A percentile compares a stretch with the other conserved stretches of the same genome.
Evolutionary conservation across 2,797 vertebrate genomes (phyloP).

Genomic region (Enoplosus armatus): DNA sequence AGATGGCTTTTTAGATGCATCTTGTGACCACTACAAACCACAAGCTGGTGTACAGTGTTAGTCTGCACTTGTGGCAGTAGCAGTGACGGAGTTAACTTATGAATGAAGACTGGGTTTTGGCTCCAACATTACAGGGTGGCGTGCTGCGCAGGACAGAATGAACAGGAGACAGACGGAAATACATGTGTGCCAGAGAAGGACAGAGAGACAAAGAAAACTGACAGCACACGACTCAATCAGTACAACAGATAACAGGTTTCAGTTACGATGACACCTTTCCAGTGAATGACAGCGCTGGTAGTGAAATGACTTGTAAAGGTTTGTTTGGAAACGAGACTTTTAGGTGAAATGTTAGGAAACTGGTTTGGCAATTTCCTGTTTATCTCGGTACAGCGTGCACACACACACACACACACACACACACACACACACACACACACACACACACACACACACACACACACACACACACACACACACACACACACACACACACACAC

Average conservation of each 20-base stretch:
- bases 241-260: conserved; percentile 42
- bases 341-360: conserved; percentile 75
- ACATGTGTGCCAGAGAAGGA: neutral
- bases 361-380: conserved; percentile 66
- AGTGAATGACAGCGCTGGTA: conserved; percentile 25
- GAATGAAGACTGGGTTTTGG: conserved; percentile 50
- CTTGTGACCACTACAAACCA: conserved; percentile 4
- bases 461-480: conserved; percentile 5
- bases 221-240: conserved; percentile 11
- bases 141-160: neutral
- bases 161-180: neutral
- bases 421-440: conserved; percentile 5
- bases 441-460: neutral
- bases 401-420: neutral
- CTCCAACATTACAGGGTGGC: conserved; percentile 24
- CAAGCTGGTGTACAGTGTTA: conserved; percentile 7
- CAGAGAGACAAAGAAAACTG: conserved; percentile 32
- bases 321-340: conserved; percentile 62
- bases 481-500: neutral
- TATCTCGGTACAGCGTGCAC: neutral
- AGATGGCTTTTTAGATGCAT: conserved; percentile 22
- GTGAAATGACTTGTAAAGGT: conserved; percentile 24
- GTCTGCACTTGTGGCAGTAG: conserved; percentile 1
- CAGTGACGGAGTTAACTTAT: conserved; percentile 24
- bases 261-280: conserved; percentile 32